A percentile compares a stretch with the other conserved stretches of the same genome.
These are phyloP conservation scores for Chiridota heheva DNA, from an alignment of 35 echinoderm and acorn worm species.

Conservation along the genomic window DNA sequence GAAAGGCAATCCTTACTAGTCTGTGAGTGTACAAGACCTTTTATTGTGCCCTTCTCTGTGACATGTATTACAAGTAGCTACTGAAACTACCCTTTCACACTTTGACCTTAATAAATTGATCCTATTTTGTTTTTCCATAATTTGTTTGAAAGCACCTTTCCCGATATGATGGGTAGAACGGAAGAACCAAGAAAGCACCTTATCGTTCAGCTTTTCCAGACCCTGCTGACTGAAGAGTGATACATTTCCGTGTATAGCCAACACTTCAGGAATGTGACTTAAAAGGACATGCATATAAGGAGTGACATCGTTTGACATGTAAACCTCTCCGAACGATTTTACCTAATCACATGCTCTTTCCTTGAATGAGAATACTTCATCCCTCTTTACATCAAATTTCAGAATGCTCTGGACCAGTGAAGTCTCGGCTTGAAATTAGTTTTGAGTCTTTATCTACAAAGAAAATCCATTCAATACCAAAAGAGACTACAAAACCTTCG, in stretches of 20 bases:
- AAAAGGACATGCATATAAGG: constrained; percentile 27
- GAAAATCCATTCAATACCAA: constrained; percentile 10
- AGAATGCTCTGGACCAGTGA: constrained; percentile 15
- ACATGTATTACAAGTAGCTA: no score
- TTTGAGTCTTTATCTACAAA: constrained; percentile 15
- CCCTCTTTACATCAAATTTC: no score
- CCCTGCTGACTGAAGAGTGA: background rate
- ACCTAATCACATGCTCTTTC: constrained; percentile 24
- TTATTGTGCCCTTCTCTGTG: no score
- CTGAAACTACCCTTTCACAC: no score
- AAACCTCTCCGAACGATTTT: constrained; percentile 8
- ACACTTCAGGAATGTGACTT: background rate
- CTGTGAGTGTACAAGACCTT: no score
- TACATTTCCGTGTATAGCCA: constrained; percentile 1
- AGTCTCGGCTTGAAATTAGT: constrained; percentile 13
- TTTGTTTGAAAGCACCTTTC: background rate
- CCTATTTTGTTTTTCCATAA: background rate
- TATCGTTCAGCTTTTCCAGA: constrained; percentile 3
- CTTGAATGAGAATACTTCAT: no score
- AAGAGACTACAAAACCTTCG: background rate
- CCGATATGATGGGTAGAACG: background rate
- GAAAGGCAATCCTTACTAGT: no score
- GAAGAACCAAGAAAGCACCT: background rate
- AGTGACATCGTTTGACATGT: constrained; percentile 22
- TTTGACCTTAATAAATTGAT: background rate